A percentile compares a stretch with the other conserved stretches of the same genome.
Conservation (phyloP, 2,797 vertebrate genomes). For the Epinephelus malabaricus region DNA sequence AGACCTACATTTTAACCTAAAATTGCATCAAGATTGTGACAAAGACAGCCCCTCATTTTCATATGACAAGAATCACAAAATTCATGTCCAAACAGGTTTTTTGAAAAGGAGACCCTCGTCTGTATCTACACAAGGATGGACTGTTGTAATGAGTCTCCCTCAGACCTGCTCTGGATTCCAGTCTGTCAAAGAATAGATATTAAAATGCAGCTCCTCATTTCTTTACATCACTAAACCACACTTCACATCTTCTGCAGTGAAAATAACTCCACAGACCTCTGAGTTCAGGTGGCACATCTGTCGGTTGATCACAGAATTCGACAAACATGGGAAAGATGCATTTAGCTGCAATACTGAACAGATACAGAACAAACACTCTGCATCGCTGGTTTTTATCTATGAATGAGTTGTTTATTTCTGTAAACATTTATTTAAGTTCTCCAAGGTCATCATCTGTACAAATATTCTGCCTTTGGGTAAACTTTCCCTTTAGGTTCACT, state of each 20-base stretch:
- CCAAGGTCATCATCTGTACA: constrained; percentile 9
- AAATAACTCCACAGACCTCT: background rate
- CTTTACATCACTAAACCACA: background rate
- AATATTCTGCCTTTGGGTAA: background rate
- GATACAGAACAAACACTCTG: background rate
- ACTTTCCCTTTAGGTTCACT: constrained; percentile 2
- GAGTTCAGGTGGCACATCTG: background rate
- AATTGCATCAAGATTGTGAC: too few relatives aligned
- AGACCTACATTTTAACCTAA: too few relatives aligned
- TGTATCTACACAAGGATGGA: too few relatives aligned
- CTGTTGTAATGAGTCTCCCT: too few relatives aligned
- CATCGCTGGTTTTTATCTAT: background rate
- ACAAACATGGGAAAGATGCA: background rate
- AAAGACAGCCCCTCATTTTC: too few relatives aligned
- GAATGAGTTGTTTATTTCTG: background rate
- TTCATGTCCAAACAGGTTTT: too few relatives aligned
- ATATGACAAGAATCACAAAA: too few relatives aligned
- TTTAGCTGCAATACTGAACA: background rate
- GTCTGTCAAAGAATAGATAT: background rate
- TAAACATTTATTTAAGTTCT: background rate
- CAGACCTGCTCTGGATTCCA: background rate
- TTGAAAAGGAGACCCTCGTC: too few relatives aligned
- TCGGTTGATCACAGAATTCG: background rate
- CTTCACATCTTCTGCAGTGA: background rate
- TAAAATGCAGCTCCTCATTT: background rate